Conservation (phyloP, 2,113 vertebrate genomes). For the Zosterops lateralis region DNA sequence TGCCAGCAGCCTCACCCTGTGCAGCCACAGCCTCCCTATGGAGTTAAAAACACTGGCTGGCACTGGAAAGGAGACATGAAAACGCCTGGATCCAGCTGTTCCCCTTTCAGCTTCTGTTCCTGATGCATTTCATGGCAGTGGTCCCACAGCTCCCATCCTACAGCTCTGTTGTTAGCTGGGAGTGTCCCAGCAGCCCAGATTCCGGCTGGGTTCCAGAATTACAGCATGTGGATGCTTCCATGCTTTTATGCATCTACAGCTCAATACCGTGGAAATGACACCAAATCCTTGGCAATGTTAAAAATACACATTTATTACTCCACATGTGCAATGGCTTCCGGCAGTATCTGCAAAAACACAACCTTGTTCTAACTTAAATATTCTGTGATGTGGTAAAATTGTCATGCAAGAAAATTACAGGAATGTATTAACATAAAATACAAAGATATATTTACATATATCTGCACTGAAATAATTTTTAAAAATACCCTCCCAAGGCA, state of each 20-base stretch:
- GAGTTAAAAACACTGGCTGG: rapidly evolving
- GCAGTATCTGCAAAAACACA: conserved; percentile 26
- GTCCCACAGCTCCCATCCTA: rapidly evolving
- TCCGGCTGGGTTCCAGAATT: rapidly evolving
- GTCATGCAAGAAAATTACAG: conserved; percentile 53
- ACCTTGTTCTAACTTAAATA: not conserved
- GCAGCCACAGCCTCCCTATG: rapidly evolving
- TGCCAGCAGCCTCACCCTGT: rapidly evolving
- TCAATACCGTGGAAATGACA: not conserved
- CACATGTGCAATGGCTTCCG: not conserved
- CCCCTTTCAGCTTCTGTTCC: rapidly evolving
- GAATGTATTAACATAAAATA: conserved; percentile 27
- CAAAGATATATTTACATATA: conserved; percentile 21
- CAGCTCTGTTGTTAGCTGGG: not conserved
- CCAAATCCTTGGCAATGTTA: not conserved
- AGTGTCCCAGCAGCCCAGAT: not conserved
- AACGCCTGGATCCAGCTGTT: rapidly evolving
- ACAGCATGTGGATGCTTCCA: rapidly evolving
- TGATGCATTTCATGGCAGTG: rapidly evolving
- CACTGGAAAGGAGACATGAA: rapidly evolving
- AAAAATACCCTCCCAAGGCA: not conserved
- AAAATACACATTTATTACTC: conserved; percentile 65
- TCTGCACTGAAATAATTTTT: not conserved
- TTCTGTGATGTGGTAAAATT: not conserved
- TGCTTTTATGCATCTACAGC: not conserved